These are phyloP conservation scores for Auanema freiburgensis DNA, from an alignment of 2,888 invertebrate genomes.

Conservation along the genomic window DNA sequence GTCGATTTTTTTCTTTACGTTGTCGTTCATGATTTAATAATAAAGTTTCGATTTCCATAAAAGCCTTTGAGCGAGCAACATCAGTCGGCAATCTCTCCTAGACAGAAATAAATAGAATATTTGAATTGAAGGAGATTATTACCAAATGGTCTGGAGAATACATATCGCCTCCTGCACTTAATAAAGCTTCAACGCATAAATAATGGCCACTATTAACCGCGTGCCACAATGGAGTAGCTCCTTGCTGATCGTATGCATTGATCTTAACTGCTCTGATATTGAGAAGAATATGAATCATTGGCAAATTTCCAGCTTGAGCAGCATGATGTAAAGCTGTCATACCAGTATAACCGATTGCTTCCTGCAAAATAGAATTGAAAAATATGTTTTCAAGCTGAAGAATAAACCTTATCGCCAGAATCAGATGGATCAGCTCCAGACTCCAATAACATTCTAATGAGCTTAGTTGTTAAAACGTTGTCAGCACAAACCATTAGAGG, in stretches of 20 bases:
- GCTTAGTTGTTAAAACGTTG: neutral
- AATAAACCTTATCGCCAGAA: neutral
- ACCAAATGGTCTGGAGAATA: neutral
- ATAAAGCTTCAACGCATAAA: neutral
- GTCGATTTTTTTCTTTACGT: too few relatives aligned
- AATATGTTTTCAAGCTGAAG: too few relatives aligned
- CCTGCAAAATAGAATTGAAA: neutral
- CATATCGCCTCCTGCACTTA: neutral
- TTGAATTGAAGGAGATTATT: neutral
- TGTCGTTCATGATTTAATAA: too few relatives aligned
- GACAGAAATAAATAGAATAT: neutral
- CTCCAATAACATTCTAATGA: neutral
- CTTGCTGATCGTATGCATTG: neutral
- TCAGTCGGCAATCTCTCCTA: slow-evolving; percentile 1
- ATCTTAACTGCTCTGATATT: neutral
- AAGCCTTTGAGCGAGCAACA: neutral
- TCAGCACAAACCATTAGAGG: slow-evolving; percentile 1
- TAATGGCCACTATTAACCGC: neutral
- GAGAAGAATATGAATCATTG: neutral
- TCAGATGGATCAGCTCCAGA: neutral
- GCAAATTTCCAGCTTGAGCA: neutral
- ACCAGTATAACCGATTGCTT: neutral
- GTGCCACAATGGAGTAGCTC: neutral
- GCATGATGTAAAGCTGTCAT: neutral
- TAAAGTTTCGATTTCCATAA: too few relatives aligned